These are phyloP conservation scores for Laticauda laticaudata DNA, from an alignment of 2,113 vertebrate genomes.

Conservation along the genomic window DNA sequence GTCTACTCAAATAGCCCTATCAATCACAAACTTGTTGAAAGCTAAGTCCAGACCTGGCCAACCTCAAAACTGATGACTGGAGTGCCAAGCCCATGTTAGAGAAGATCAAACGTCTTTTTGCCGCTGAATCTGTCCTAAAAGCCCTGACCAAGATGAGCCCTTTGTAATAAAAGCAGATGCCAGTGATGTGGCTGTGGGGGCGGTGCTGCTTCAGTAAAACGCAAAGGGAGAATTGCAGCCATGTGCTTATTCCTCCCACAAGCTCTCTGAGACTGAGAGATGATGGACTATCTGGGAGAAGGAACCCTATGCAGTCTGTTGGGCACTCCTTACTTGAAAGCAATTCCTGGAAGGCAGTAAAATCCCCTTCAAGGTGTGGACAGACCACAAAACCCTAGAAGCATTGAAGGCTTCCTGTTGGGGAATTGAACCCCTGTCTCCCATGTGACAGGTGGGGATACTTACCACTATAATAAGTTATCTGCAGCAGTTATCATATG, in stretches of 20 bases:
- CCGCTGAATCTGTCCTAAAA: background rate
- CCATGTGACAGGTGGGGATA: slow-evolving; percentile 59
- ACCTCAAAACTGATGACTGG: background rate
- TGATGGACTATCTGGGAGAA: background rate
- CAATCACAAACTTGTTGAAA: background rate
- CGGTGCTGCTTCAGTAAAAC: background rate
- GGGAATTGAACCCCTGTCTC: slow-evolving; percentile 30
- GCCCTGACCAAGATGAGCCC: background rate
- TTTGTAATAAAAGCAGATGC: background rate
- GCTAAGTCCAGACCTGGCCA: background rate
- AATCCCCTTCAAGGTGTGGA: too few relatives aligned
- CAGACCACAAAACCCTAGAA: too few relatives aligned
- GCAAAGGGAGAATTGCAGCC: background rate
- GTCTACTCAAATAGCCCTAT: background rate
- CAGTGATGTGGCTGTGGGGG: background rate
- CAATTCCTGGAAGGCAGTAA: too few relatives aligned
- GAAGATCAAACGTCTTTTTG: background rate
- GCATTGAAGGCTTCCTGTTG: slow-evolving; percentile 1
- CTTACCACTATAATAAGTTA: slow-evolving; percentile 56
- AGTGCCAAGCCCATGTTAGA: background rate
- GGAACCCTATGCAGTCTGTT: too few relatives aligned
- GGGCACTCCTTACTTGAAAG: too few relatives aligned
- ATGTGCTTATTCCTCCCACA: background rate
- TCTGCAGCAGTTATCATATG: background rate
- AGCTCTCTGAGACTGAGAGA: background rate